Base-by-base conservation (phyloP, 2,888 invertebrate genomes). In the Anorthoa munda region DNA sequence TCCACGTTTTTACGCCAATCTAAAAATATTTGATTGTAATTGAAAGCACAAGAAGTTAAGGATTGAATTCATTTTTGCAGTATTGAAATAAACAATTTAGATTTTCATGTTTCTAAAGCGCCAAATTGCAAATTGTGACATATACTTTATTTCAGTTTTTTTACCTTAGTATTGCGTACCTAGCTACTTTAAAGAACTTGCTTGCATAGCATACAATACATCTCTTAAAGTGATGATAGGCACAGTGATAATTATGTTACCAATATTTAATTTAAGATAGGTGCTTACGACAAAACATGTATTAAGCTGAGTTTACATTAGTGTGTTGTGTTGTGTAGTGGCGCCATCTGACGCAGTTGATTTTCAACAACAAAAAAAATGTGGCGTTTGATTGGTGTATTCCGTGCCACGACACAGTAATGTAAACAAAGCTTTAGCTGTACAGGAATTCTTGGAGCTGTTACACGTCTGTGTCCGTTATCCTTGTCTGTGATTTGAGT, bases 51-150 rank as follows among this genome's bases (percentile, higher is more conserved):
- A 23, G 11, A 15, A 4, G 0, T 7, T 65, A 73, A 17, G n/a
- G 70, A 68, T 69, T 70, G 13, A 26, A 21, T 79, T 15, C 11
- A 21, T 4, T 39, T 60, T 46, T 51, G 11, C 26, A 55, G 31
- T 39, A 50, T 60, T 60, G 48, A 31, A 66, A 73, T 73, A 72
- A 75, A 77, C 61, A 61, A 3, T 53, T 76, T 68, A 66, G n/a
- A 77, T 83, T 65, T 72, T n/a, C 46, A 53, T 31, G 45, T 72
- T 61, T 55, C 21, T 39, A 39, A 17, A 66, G 39, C 21, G 50
- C 21, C 13, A 65, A 73, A 63, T 75, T 39, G 69, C 9, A 65
- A 72, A 56, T 50, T 4, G 23, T 18, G 12, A 45, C 26, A 72
- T 72, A 65, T 61, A n/a, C 67, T 64, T 82, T 66, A 55, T 13